Percentiles rank a stretch among this genome's conserved stretches.
Conservation (phyloP, 23 tunicate genomes). For the Oikopleura vanhoeffeni region DNA sequence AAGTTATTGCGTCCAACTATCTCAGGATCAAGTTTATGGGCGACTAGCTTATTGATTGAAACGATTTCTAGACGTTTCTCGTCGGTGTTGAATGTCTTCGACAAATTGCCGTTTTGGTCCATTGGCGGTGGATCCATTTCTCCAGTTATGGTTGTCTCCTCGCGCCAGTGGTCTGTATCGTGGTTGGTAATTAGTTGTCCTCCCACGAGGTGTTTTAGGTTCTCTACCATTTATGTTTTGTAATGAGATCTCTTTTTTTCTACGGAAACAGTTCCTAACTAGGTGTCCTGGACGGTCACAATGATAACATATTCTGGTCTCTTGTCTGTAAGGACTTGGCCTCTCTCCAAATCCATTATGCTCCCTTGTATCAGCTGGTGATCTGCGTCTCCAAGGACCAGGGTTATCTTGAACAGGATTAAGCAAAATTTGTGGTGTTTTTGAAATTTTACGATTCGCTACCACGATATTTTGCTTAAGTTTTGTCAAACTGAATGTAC, state of each 20-base stretch:
- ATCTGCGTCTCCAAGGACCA: too few relatives aligned
- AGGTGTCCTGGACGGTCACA: not conserved
- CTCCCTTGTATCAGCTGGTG: too few relatives aligned
- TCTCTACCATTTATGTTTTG: too few relatives aligned
- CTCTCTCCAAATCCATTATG: too few relatives aligned
- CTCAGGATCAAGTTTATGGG: not conserved
- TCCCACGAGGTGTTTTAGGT: too few relatives aligned
- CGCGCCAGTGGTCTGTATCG: too few relatives aligned
- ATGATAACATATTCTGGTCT: not conserved
- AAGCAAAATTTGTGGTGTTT: not conserved
- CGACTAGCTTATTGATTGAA: not conserved
- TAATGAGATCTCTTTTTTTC: not conserved
- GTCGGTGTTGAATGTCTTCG: not conserved
- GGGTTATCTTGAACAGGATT: too few relatives aligned
- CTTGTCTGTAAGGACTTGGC: too few relatives aligned
- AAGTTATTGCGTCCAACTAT: not conserved
- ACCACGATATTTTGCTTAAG: not conserved
- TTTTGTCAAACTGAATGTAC: not conserved
- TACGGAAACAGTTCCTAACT: not conserved
- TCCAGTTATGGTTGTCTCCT: too few relatives aligned
- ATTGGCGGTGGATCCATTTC: too few relatives aligned
- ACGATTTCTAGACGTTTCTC: not conserved
- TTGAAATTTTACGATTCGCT: not conserved
- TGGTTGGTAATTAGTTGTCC: too few relatives aligned
- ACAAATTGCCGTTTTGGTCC: too few relatives aligned